Evolutionary conservation across 2,113 vertebrate species (phyloP).

Genomic region (Vulpes lagopus): DNA sequence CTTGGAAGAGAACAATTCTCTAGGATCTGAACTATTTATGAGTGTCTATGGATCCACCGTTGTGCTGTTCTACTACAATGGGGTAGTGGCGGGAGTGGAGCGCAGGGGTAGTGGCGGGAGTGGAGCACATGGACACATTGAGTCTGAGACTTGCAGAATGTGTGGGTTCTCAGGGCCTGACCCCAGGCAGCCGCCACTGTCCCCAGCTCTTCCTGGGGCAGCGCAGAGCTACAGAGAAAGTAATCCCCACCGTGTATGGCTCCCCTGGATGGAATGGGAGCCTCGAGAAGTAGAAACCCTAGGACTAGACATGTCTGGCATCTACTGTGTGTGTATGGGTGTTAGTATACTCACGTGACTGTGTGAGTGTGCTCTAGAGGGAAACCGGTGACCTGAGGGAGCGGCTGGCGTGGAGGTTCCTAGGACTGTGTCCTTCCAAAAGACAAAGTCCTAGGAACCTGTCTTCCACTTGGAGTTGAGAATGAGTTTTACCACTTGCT

Average conservation of each 20-base stretch:
- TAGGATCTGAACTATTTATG: not conserved
- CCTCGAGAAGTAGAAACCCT: not conserved
- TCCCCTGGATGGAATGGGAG: not conserved
- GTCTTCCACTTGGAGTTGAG: not conserved
- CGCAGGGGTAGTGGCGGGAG: not conserved
- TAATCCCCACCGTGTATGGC: not conserved
- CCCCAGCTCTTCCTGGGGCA: not conserved
- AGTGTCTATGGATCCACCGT: not conserved
- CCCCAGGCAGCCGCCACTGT: not conserved
- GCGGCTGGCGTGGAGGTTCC: not conserved
- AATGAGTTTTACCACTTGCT: not conserved
- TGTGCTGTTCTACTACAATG: not conserved
- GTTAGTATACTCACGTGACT: not conserved
- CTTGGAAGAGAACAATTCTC: not conserved
- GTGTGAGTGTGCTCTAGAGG: not conserved
- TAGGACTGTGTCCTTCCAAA: not conserved
- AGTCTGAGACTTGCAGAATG: not conserved
- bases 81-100: not conserved
- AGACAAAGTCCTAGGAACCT: not conserved
- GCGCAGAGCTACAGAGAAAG: not conserved
- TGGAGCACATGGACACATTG: too few relatives aligned
- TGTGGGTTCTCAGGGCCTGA: not conserved
- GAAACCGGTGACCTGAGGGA: not conserved
- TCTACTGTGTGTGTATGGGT: not conserved
- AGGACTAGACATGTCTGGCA: not conserved